These are phyloP conservation scores for Araneus ventricosus DNA, from an alignment of 1,140 invertebrate species.

Conservation along the genomic window DNA sequence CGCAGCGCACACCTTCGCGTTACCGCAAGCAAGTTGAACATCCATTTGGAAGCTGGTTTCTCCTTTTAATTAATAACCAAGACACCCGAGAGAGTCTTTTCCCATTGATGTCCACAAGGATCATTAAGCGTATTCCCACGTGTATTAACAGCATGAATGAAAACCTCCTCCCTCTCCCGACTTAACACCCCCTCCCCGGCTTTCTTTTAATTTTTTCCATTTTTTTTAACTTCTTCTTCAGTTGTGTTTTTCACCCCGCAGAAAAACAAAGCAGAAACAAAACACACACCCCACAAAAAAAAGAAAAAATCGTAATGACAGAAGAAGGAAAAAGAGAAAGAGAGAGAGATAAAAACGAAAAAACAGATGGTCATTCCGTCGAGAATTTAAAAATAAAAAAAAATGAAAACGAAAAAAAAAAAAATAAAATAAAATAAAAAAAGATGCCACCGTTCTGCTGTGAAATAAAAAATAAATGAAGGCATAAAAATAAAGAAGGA, in stretches of 20 bases:
- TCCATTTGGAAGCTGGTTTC: constrained; percentile 51
- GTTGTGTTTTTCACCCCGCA: constrained; percentile 10
- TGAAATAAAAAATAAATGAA: constrained; percentile 30
- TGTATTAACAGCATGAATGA: constrained; percentile 74
- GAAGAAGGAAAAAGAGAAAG: constrained; percentile 20
- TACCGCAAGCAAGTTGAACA: constrained; percentile 40
- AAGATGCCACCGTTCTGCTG: constrained; percentile 59
- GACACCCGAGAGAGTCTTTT: constrained; percentile 59
- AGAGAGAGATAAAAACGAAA: constrained; percentile 28
- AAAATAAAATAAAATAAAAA: constrained; percentile 21
- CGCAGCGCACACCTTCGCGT: neutral
- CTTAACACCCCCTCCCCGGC: neutral
- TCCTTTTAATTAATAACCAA: constrained; percentile 70
- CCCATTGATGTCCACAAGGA: constrained; percentile 71
- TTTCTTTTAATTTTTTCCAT: neutral
- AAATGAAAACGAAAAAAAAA: neutral
- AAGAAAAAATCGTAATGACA: constrained; percentile 32
- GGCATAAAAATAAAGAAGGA: constrained; percentile 36
- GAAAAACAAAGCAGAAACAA: constrained; percentile 59
- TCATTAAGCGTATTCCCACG: constrained; percentile 74
- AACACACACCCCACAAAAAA: constrained; percentile 23
- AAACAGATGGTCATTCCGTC: constrained; percentile 72
- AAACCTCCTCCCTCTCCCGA: neutral
- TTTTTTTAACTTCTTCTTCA: neutral
- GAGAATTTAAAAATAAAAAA: constrained; percentile 44